Evolutionary conservation across 2,113 vertebrate genomes (phyloP).

Genomic region (Carassius auratus): DNA sequence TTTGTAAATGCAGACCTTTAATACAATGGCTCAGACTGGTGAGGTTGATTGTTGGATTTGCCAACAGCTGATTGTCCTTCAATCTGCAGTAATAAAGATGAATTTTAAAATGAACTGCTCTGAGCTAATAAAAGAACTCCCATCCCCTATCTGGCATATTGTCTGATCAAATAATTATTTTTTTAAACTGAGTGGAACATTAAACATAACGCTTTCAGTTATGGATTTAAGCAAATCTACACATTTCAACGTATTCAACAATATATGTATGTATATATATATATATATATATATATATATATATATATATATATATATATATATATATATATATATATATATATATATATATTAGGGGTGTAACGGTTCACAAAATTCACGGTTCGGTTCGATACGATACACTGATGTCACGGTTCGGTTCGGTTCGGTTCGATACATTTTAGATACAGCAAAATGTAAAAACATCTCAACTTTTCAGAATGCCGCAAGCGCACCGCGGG

Average conservation of each 20-base stretch:
- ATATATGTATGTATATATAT: not conserved
- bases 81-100: conserved; percentile 74
- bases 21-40: conserved; percentile 45
- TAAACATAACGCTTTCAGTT: not conserved
- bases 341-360: too few relatives aligned
- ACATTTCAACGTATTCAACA: not conserved
- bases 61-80: conserved; percentile 68
- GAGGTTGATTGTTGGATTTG: conserved; percentile 75
- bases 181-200: not conserved
- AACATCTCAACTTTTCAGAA: too few relatives aligned
- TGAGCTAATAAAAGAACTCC: conserved; percentile 67
- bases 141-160: conserved; percentile 67
- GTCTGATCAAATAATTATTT: conserved; percentile 9
- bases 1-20: conserved; percentile 71
- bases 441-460: too few relatives aligned
- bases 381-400: too few relatives aligned
- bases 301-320: too few relatives aligned
- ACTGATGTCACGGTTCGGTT: too few relatives aligned
- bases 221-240: not conserved
- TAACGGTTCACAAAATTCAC: too few relatives aligned
- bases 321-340: too few relatives aligned
- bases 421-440: too few relatives aligned
- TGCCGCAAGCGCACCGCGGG: too few relatives aligned
- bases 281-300: too few relatives aligned
- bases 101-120: conserved; percentile 72